A percentile compares a stretch with the other conserved stretches of the same genome.
Evolutionary conservation across 2,113 vertebrate species (phyloP).

Genomic region (Nettapus auritus): DNA sequence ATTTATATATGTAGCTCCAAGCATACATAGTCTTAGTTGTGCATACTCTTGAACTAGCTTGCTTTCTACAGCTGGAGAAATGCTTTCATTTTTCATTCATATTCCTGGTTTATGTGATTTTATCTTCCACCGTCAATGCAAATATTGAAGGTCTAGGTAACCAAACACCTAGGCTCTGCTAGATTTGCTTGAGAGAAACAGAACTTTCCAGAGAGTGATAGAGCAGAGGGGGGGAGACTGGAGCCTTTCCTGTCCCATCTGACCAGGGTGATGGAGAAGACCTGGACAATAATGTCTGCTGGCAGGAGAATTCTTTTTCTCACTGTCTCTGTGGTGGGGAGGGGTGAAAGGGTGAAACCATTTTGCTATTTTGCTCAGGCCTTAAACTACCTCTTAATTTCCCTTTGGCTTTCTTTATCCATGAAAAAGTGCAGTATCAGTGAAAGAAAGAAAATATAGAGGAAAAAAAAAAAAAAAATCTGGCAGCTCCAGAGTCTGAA

Average conservation of each 20-base stretch:
- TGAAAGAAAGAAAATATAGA: neutral
- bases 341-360: neutral
- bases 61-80: neutral
- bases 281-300: neutral
- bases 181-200: neutral
- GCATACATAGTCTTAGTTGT: neutral
- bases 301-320: neutral
- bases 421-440: neutral
- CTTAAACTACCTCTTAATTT: neutral
- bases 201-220: neutral
- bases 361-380: neutral
- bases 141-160: neutral
- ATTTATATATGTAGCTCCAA: neutral
- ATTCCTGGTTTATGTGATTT: neutral
- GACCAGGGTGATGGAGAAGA: neutral
- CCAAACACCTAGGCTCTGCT: neutral
- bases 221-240: neutral
- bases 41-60: neutral
- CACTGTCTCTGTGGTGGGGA: neutral
- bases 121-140: neutral
- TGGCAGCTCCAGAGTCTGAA: neutral
- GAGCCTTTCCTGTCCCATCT: neutral
- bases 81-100: neutral
- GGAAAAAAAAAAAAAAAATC: too few species aligned
- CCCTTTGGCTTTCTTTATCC: neutral